Base-by-base conservation (phyloP, 2,113 vertebrate genomes). In the Callocephalon fimbriatum region DNA sequence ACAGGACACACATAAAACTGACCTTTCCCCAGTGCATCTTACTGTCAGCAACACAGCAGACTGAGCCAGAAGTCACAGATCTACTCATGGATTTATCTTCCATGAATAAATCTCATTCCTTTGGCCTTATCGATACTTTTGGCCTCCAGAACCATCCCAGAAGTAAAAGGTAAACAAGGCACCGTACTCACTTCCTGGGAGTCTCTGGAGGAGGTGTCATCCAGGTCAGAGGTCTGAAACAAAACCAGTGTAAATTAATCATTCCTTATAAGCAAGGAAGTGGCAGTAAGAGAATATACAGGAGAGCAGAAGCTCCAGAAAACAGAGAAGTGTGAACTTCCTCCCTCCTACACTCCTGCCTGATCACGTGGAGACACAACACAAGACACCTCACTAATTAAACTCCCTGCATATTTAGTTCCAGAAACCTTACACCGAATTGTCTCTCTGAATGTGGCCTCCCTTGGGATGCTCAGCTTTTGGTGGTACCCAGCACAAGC, bases 181-280 rank as follows among this genome's bases (percentile, higher is more conserved):
- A n/a, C 14, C 4, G 35, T 53, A 87, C 97, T 98, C 93, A 99
- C 99, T 86, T 99, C 98, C 94, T 98, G 97, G 48, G 98, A 98
- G 40, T 97, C 98, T 84, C 98, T 94, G 58, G 98, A 97, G 4
- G 97, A 98, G 48, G 81, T 59, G 31, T 99, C 98, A 3, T 99
- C 98, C 62, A 97, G 77, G 89, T 99, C 99, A 8, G 98, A 98
- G 40, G 97, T 98, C 98, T 99, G 97, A 38, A 82, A 98, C 22
- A 95, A 89, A 91, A 50, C n/a, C 71, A 61, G 37, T 5, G 10
- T 6, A 4, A 3, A 50, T 94, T 29, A 77, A 78, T 77, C 44
- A 71, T 53, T 48, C 7, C 27, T 42, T 27, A 26, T 8, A 31
- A 79, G 45, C 21, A 61, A 75, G 32, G 32, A 73, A 71, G 42